Evolutionary conservation across 2,113 vertebrate species (phyloP), one percentile per base, ranked within the genome.

Genomic region (Ceyx margarethae): DNA sequence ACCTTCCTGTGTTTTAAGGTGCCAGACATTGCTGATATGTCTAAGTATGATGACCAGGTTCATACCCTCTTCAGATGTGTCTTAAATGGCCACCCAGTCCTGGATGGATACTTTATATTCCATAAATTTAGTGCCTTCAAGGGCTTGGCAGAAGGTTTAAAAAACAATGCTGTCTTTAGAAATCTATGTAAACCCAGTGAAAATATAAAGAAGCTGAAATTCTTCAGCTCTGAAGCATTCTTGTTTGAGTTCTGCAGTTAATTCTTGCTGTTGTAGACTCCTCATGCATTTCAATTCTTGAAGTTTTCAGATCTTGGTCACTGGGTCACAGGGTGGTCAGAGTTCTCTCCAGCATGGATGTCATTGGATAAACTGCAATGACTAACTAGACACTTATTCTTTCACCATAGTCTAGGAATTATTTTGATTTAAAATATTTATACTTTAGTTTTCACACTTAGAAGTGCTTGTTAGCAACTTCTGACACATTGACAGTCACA

Each of bases 381-480:
- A 42, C 53, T 82, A 76, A 21, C 5, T 29, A 48, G 25, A 73
- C 33, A 22, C 17, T 53, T 87, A 71, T 67, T 71, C 37, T 60
- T 80, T 80, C 64, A 23, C 43, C 43, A 50, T 60, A 64, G 93
- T 72, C 81, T 28, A 74, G 53, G 45, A 91, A 80, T 21, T 3
- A 58, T 23, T 74, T 87, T 77, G 43, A 83, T 89, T 81, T 77
- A 88, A 84, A 89, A 95, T 91, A 92, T 94, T 94, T 81, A 58
- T 75, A 48, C 17, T 73, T 71, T 21, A 76, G 78, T 58, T 81
- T 94, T 83, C 75, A 1, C 73, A 77, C 48, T 72, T 72, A 11
- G 4, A 64, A 69, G 19, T 64, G 53, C 65, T 79, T 75, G 61
- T 79, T 67, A 95, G 60, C 80, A 87, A 28, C 77, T 89, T 77